phyloP scores from a whole-genome alignment of 2,888 invertebrate species.

The Caradrina clavipalpis region DNA sequence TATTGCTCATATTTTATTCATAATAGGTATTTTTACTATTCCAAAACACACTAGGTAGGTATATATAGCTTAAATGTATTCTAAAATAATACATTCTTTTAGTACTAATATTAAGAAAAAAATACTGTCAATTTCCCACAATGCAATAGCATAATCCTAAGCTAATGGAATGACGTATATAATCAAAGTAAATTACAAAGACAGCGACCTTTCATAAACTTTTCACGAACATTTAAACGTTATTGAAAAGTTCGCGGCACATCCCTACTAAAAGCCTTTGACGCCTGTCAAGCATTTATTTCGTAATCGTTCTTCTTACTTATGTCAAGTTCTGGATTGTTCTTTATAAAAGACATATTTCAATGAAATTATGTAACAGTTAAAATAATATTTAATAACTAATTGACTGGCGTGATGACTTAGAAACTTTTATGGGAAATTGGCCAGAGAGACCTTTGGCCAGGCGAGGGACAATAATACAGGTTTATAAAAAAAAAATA shows the following conservation, averaged over 20 bases:
- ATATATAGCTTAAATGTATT: no score
- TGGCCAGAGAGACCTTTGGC: no score
- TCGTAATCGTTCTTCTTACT: conserved; percentile 10
- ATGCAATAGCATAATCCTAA: background rate
- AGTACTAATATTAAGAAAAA: background rate
- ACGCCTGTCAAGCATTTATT: conserved; percentile 21
- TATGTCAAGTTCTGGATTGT: background rate
- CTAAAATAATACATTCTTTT: background rate
- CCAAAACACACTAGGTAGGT: background rate
- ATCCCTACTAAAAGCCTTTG: conserved; percentile 36
- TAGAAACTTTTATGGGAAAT: background rate
- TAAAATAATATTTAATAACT: background rate
- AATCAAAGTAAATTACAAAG: conserved; percentile 21
- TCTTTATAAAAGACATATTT: background rate
- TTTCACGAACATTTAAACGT: conserved; percentile 31
- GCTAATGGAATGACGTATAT: conserved; percentile 1
- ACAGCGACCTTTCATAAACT: conserved; percentile 15
- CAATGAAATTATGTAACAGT: background rate
- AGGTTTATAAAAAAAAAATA: no score
- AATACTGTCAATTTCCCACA: background rate
- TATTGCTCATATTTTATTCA: background rate
- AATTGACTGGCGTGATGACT: background rate
- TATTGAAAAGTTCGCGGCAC: conserved; percentile 45
- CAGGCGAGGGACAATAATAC: no score
- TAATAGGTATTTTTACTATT: background rate